Percentiles rank a stretch among this genome's conserved stretches.
phyloP scores from a whole-genome alignment of 2,113 vertebrate genomes.

The Vidua macroura region DNA sequence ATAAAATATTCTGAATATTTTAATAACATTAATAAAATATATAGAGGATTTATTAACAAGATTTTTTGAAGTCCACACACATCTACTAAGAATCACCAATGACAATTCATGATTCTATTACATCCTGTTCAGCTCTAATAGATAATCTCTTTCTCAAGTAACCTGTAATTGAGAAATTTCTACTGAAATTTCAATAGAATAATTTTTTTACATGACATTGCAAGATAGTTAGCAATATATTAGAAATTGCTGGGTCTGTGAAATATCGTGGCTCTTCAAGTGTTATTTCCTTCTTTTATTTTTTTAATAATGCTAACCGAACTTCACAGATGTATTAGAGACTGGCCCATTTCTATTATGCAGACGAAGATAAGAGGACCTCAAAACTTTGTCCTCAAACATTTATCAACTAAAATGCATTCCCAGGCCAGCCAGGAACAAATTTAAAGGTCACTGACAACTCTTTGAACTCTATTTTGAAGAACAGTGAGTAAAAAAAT shows the following conservation, averaged over 20 bases:
- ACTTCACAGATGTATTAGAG: neutral
- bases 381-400: neutral
- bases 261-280: neutral
- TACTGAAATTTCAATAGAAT: neutral
- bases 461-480: neutral
- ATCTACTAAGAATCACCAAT: neutral
- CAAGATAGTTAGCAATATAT: neutral
- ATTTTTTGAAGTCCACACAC: neutral
- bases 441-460: neutral
- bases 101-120: neutral
- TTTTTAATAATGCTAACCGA: neutral
- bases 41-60: neutral
- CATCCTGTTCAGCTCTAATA: neutral
- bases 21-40: constrained; percentile 25
- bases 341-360: neutral
- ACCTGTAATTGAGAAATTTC: neutral
- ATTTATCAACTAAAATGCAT: neutral
- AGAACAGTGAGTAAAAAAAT: neutral
- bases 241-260: neutral
- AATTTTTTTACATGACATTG: constrained; percentile 6
- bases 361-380: neutral
- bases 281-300: neutral
- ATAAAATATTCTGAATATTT: constrained; percentile 15
- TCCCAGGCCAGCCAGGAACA: neutral
- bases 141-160: neutral